A percentile compares a stretch with the other conserved stretches of the same genome.
Conservation (phyloP, 2,113 vertebrate species). For the Epinephelus lanceolatus region DNA sequence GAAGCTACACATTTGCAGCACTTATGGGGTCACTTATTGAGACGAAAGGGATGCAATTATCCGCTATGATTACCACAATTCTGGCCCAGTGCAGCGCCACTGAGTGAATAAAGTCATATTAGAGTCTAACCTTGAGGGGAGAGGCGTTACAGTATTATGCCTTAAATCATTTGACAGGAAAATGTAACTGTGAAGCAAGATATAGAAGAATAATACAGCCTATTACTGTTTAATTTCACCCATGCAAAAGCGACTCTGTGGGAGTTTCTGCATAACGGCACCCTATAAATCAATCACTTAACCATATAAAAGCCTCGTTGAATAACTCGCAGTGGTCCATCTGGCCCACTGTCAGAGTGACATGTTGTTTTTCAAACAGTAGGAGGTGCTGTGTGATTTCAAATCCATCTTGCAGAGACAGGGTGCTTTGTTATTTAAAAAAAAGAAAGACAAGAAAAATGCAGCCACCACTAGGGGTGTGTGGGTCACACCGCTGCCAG, state of each 20-base stretch:
- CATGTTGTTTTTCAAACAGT: conserved; percentile 66
- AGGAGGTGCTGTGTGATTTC: conserved; percentile 78
- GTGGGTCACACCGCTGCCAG: conserved; percentile 33
- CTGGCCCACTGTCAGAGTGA: conserved; percentile 16
- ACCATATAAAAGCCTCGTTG: conserved; percentile 21
- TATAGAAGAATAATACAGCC: neutral
- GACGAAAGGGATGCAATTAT: neutral
- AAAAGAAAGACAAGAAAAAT: neutral
- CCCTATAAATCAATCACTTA: conserved; percentile 46
- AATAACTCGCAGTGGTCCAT: conserved; percentile 21
- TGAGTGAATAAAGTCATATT: conserved; percentile 24
- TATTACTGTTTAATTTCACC: conserved; percentile 32
- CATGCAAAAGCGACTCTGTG: conserved; percentile 11
- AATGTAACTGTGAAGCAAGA: conserved; percentile 21
- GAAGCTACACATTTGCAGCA: conserved; percentile 26
- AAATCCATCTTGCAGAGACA: conserved; percentile 50
- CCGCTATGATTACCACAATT: neutral
- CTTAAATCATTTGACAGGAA: conserved; percentile 14
- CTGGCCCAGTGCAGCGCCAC: neutral
- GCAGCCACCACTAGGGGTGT: conserved; percentile 29
- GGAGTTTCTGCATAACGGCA: conserved; percentile 26
- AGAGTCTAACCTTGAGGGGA: conserved; percentile 2
- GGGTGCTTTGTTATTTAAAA: neutral
- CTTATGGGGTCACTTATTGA: neutral
- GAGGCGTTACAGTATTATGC: neutral